These are phyloP conservation scores for Chrysomela aeneicollis DNA, from an alignment of 2,888 invertebrate genomes.

Conservation along the genomic window DNA sequence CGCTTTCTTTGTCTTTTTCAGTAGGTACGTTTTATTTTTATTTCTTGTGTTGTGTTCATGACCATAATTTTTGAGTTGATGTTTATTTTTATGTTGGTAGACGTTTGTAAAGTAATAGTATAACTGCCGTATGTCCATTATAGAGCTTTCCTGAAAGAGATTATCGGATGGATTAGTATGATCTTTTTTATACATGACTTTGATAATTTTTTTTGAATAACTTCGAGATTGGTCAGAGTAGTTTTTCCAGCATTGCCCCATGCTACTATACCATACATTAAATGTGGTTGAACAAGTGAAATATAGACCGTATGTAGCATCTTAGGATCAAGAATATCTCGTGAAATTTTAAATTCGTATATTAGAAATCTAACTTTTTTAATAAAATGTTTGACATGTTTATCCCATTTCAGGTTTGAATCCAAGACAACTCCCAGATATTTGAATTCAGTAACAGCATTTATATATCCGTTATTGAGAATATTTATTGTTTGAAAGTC, in stretches of 20 bases:
- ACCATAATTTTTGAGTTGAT: slow-evolving; percentile 2
- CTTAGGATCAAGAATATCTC: slow-evolving; percentile 9
- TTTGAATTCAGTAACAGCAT: not conserved
- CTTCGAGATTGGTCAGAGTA: too few relatives aligned
- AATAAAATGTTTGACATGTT: not conserved
- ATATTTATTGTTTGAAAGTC: not conserved
- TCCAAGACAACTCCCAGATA: slow-evolving; percentile 1
- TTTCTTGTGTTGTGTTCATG: slow-evolving; percentile 10
- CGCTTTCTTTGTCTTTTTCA: slow-evolving; percentile 6
- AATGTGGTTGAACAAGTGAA: too few relatives aligned
- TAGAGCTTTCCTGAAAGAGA: slow-evolving; percentile 10
- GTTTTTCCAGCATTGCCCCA: too few relatives aligned
- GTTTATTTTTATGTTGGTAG: slow-evolving; percentile 7
- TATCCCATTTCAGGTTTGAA: slow-evolving; percentile 13
- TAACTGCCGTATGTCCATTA: too few relatives aligned
- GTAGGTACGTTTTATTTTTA: slow-evolving; percentile 7
- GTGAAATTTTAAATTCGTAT: slow-evolving; percentile 7
- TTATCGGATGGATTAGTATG: slow-evolving; percentile 6
- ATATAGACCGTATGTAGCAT: too few relatives aligned
- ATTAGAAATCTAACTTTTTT: slow-evolving; percentile 9
- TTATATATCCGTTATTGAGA: not conserved
- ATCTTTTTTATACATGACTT: slow-evolving; percentile 13
- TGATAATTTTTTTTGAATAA: not conserved
- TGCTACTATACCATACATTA: slow-evolving; percentile 7
- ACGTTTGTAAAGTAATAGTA: not conserved